These are phyloP conservation scores for Nibea albiflora DNA, from an alignment of 2,113 vertebrate genomes.

Conservation along the genomic window DNA sequence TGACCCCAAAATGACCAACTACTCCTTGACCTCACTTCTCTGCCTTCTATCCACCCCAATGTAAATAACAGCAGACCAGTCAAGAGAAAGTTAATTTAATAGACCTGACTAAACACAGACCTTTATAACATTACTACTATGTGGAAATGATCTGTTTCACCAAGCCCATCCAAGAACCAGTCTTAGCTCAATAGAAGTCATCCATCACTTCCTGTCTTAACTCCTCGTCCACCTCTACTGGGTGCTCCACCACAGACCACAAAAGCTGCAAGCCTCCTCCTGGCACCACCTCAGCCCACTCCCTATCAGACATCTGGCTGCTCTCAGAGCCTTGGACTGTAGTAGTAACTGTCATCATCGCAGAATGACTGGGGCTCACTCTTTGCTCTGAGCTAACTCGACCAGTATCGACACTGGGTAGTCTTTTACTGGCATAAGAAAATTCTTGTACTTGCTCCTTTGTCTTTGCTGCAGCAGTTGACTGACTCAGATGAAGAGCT, in stretches of 20 bases:
- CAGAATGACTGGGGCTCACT: not conserved
- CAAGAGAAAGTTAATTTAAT: too few species aligned
- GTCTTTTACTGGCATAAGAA: not conserved
- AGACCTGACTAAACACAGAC: not conserved
- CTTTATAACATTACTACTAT: not conserved
- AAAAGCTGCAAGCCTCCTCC: slow-evolving; percentile 13
- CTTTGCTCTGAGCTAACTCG: not conserved
- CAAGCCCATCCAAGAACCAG: not conserved
- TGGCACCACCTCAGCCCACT: not conserved
- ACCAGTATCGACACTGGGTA: not conserved
- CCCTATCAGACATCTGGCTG: not conserved
- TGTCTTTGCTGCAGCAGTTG: not conserved
- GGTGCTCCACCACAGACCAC: slow-evolving; percentile 7
- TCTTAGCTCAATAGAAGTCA: not conserved
- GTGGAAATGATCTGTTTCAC: not conserved
- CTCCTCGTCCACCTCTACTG: not conserved
- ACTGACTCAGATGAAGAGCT: slow-evolving; percentile 1
- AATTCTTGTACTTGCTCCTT: not conserved
- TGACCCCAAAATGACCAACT: too few species aligned
- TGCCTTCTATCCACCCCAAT: too few species aligned
- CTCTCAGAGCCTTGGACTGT: not conserved
- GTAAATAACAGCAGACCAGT: too few species aligned
- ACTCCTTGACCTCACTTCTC: too few species aligned
- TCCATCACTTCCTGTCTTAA: not conserved
- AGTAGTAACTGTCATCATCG: not conserved